Evolutionary conservation across 2,888 invertebrate genomes (phyloP).

Genomic region (Asteroscopus sphinx): DNA sequence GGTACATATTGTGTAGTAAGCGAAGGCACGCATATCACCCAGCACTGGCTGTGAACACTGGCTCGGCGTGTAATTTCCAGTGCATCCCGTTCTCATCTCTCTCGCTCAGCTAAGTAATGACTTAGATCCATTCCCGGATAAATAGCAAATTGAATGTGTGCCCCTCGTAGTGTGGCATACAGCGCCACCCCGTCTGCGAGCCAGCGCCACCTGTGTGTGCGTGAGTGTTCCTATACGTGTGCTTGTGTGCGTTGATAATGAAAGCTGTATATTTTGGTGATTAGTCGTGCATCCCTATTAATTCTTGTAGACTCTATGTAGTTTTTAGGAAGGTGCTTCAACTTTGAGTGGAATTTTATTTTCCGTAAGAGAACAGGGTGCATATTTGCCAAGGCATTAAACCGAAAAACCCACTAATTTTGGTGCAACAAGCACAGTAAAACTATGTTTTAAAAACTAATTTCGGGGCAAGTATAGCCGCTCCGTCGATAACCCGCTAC

Average conservation of each 20-base stretch:
- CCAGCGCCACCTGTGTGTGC: conserved; percentile 48
- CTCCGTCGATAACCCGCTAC: conserved; percentile 81
- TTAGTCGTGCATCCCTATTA: conserved; percentile 52
- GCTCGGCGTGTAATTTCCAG: conserved; percentile 84
- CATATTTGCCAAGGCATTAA: conserved; percentile 21
- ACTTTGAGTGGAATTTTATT: conserved; percentile 28
- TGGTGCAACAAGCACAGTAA: conserved; percentile 80
- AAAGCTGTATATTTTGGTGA: conserved; percentile 60
- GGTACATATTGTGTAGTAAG: conserved; percentile 56
- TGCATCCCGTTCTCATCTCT: conserved; percentile 85
- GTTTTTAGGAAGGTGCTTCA: conserved; percentile 15
- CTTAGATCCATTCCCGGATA: conserved; percentile 89
- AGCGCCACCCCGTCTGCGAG: conserved; percentile 59
- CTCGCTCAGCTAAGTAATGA: conserved; percentile 90
- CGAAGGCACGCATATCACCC: conserved; percentile 51
- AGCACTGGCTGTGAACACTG: conserved; percentile 69
- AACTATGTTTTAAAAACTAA: conserved; percentile 87
- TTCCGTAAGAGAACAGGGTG: conserved; percentile 9
- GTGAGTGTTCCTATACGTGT: conserved; percentile 40
- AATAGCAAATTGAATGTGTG: conserved; percentile 89
- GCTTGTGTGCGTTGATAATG: conserved; percentile 44
- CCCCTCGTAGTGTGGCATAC: conserved; percentile 68
- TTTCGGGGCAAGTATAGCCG: conserved; percentile 73
- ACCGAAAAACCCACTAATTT: conserved; percentile 72
- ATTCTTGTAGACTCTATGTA: conserved; percentile 17